Base-by-base conservation (phyloP, 30 jellyfish, hydroid and myxozoan genomes). In the Turritopsis dohrnii region DNA sequence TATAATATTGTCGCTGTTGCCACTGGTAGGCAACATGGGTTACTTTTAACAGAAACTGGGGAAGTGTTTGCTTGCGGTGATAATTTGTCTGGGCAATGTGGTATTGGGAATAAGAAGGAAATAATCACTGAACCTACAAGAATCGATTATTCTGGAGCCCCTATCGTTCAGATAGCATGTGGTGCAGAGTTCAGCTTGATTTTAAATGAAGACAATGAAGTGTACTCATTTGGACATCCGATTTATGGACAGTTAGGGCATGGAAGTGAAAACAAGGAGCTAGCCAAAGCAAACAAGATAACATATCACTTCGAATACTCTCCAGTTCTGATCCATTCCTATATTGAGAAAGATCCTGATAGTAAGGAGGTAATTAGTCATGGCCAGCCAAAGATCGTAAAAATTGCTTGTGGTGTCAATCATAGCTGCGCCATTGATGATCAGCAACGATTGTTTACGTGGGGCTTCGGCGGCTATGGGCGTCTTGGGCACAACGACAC, bases 401-500 rank as follows among this genome's bases (percentile, higher is more conserved):
- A 69, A 29, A 82, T 82, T 20, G 86, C 85, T 13, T 82, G 89
- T 71, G 89, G 89, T 1, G 85, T 65, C 0, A 82, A 82, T 82
- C 89, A 82, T 31, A 23, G 86, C 31, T 66, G 85, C 29, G 89
- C 89, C 41, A 82, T 82, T 21, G 89, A 82, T 71, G 89, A 82
- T 26, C 24, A 82, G 16, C 87, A 82, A 29, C 69, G 89, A 21
- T 16, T 82, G 28, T 82, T 82, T 71, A 82, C 89, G 9, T 82
- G 89, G 89, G 89, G 89, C 21, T 82, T 82, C 28, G 89, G 89
- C 20, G 89, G 89, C 41, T 82, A 82, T 26, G 89, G 89, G 16
- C 75, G 89, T 23, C 69, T 82, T 24, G 89, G 89, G 27, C 89
- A 82, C 76, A 82, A 71, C 28, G 73, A 52, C 66, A 82, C 89